Percentiles rank a stretch among this genome's conserved stretches.
phyloP scores from a whole-genome alignment of 2,888 invertebrate species.

The Pteria penguin region DNA sequence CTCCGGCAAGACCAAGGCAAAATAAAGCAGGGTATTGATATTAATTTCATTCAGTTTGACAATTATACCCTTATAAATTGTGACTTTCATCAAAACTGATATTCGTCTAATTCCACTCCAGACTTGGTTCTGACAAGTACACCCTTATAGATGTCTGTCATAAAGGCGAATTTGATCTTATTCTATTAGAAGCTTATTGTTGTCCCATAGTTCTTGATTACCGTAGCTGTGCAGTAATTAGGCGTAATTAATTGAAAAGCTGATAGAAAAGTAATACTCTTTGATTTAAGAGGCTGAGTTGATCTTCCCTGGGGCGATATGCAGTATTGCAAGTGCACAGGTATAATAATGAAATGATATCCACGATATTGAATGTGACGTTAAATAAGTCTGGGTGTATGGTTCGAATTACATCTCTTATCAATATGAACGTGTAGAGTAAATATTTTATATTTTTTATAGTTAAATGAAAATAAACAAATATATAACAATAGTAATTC shows the following conservation, averaged over 20 bases:
- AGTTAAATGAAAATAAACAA: neutral
- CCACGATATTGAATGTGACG: too few species aligned
- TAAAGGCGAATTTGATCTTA: constrained; percentile 29
- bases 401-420: too few species aligned
- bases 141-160: constrained; percentile 17
- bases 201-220: constrained; percentile 8
- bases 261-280: constrained; percentile 43
- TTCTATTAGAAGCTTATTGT: constrained; percentile 20
- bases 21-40: neutral
- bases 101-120: neutral
- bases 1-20: neutral
- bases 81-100: neutral
- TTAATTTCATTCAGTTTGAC: neutral
- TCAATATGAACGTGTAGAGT: too few species aligned
- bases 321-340: neutral
- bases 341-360: too few species aligned
- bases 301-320: neutral
- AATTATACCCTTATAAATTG: constrained; percentile 13
- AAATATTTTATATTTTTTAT: too few species aligned
- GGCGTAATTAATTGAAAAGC: constrained; percentile 49
- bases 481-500: too few species aligned
- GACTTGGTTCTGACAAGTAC: constrained; percentile 10
- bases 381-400: too few species aligned
- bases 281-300: constrained; percentile 30
- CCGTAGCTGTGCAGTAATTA: constrained; percentile 34